phyloP scores from a whole-genome alignment of 2,113 vertebrate species.

The Mungos mungo region DNA sequence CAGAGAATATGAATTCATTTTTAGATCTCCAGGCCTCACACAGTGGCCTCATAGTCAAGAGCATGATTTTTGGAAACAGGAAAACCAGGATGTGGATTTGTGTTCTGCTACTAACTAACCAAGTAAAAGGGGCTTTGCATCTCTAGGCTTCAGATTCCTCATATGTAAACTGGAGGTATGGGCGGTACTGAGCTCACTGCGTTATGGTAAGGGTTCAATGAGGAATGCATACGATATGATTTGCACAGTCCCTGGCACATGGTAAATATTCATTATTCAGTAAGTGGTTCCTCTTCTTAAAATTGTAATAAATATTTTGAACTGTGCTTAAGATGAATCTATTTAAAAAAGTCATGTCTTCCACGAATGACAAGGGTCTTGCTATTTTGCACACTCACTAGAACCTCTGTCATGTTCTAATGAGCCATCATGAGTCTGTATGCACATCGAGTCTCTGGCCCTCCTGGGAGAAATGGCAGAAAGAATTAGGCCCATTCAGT shows the following conservation, averaged over 20 bases:
- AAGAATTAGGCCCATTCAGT: neutral
- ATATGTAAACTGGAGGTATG: neutral
- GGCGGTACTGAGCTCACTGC: neutral
- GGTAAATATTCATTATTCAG: neutral
- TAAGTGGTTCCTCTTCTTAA: neutral
- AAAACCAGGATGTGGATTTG: neutral
- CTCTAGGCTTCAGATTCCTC: neutral
- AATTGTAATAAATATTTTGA: conserved; percentile 27
- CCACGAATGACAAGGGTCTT: neutral
- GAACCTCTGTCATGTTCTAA: neutral
- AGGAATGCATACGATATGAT: neutral
- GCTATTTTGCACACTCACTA: neutral
- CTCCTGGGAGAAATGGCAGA: neutral
- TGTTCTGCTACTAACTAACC: neutral
- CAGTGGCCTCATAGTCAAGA: neutral
- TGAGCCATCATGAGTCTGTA: neutral
- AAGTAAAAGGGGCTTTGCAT: neutral
- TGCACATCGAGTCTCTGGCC: neutral
- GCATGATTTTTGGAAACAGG: neutral
- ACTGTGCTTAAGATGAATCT: neutral
- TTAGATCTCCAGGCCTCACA: neutral
- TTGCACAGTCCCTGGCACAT: neutral
- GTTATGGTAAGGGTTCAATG: neutral
- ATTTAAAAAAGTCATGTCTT: neutral
- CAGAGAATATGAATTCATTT: neutral